phyloP scores from a whole-genome alignment of 2,888 invertebrate species.

The Fragum whitleyi region DNA sequence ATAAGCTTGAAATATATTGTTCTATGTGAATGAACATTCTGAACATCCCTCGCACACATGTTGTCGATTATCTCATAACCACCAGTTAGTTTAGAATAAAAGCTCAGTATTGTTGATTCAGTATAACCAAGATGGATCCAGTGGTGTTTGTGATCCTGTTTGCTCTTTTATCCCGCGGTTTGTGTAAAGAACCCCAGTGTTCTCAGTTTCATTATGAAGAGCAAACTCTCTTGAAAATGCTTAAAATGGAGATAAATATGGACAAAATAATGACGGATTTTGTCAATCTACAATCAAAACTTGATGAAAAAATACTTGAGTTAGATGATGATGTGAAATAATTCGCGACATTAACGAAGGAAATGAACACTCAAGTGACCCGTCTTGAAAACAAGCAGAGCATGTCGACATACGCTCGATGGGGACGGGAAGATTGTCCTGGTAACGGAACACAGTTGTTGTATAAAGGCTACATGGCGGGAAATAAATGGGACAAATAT shows the following conservation, averaged over 20 bases:
- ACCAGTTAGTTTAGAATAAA: too few species aligned
- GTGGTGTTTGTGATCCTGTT: background rate
- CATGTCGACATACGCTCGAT: background rate
- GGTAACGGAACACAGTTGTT: slow-evolving; percentile 8
- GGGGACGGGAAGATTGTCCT: slow-evolving; percentile 14
- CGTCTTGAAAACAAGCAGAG: background rate
- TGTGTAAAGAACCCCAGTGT: slow-evolving; percentile 13
- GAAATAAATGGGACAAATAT: slow-evolving; percentile 2
- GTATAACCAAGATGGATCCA: background rate
- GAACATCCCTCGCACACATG: too few species aligned
- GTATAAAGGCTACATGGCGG: slow-evolving; percentile 14
- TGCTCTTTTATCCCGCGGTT: background rate
- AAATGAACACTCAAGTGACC: background rate
- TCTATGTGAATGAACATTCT: too few species aligned
- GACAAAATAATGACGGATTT: background rate
- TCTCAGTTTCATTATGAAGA: slow-evolving; percentile 17
- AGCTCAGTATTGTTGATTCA: too few species aligned
- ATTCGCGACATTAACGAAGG: background rate
- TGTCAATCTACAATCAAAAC: background rate
- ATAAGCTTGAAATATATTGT: too few species aligned
- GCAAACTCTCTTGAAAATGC: slow-evolving; percentile 4
- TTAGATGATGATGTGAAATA: background rate
- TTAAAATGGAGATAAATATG: slow-evolving; percentile 11
- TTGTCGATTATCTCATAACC: too few species aligned
- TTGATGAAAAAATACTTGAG: background rate